These are phyloP conservation scores for Phoenicopterus ruber DNA, from an alignment of 2,113 vertebrate species.

Conservation along the genomic window DNA sequence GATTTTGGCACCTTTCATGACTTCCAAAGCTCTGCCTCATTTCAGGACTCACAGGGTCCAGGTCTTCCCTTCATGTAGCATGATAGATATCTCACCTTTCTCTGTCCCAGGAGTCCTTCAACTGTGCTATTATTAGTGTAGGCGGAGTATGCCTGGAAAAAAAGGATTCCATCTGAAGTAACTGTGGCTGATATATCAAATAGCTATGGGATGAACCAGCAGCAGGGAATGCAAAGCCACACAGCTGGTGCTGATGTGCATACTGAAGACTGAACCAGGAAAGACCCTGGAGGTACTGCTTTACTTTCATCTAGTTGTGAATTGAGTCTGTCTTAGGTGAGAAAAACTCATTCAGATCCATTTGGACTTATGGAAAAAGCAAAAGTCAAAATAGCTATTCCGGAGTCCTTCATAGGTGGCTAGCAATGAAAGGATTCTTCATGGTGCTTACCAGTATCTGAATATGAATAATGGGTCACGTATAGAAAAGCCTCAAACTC, in stretches of 20 bases:
- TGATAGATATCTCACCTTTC: not conserved
- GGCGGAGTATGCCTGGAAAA: not conserved
- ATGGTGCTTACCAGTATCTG: not conserved
- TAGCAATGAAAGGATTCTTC: not conserved
- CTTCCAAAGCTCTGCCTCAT: not conserved
- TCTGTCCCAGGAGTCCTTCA: not conserved
- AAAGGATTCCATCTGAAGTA: not conserved
- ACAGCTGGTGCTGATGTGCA: not conserved
- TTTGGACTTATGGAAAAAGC: not conserved
- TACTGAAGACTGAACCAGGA: not conserved
- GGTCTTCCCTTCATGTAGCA: not conserved
- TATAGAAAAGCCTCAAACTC: not conserved
- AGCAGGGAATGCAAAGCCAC: not conserved
- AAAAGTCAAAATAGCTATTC: not conserved
- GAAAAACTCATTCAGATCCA: not conserved
- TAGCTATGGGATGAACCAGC: not conserved
- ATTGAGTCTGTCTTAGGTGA: not conserved
- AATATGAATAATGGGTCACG: not conserved
- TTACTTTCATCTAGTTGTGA: not conserved
- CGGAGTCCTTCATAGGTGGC: not conserved
- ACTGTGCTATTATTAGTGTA: not conserved
- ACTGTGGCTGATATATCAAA: not conserved
- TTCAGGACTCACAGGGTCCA: not conserved
- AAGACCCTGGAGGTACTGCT: not conserved
- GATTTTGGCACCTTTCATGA: not conserved